Percentiles rank a stretch among this genome's conserved stretches.
Conservation (phyloP, 2,797 vertebrate species). For the Chaunax sp. region DNA sequence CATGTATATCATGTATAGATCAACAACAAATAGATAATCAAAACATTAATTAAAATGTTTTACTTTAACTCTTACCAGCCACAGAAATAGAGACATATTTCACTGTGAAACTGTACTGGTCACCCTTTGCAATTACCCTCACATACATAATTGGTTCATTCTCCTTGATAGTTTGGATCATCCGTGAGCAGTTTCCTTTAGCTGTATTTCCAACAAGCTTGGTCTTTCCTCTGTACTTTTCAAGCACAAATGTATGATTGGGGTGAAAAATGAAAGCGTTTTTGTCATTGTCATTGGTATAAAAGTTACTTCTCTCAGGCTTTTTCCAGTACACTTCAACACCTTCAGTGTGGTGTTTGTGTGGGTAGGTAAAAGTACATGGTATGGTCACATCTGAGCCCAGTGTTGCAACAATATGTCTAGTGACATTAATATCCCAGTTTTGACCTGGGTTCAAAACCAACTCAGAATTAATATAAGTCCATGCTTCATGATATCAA, state of each 20-base stretch:
- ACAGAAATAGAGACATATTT: fast-evolving
- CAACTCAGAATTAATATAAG: neutral
- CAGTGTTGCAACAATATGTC: fast-evolving
- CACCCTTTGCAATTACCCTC: fast-evolving
- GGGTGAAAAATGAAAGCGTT: conserved; percentile 49
- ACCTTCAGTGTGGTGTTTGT: fast-evolving
- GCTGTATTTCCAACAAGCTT: neutral
- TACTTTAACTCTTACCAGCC: conserved; percentile 27
- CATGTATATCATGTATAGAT: neutral
- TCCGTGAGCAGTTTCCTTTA: conserved; percentile 40
- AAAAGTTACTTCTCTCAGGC: fast-evolving
- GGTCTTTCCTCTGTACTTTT: conserved; percentile 45
- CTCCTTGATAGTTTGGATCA: fast-evolving
- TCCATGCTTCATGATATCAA: neutral
- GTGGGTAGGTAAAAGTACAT: conserved; percentile 10
- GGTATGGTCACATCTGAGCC: conserved; percentile 11
- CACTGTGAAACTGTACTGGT: fast-evolving
- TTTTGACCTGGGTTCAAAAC: neutral
- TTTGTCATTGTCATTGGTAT: fast-evolving
- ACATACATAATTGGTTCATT: neutral
- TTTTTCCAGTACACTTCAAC: conserved; percentile 61
- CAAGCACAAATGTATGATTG: neutral
- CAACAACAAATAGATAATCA: neutral
- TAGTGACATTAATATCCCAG: neutral
- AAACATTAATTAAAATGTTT: neutral